Evolutionary conservation across 2,113 vertebrate species (phyloP), one percentile per base, ranked within the genome.

Genomic region (Falcunculus frontatus): DNA sequence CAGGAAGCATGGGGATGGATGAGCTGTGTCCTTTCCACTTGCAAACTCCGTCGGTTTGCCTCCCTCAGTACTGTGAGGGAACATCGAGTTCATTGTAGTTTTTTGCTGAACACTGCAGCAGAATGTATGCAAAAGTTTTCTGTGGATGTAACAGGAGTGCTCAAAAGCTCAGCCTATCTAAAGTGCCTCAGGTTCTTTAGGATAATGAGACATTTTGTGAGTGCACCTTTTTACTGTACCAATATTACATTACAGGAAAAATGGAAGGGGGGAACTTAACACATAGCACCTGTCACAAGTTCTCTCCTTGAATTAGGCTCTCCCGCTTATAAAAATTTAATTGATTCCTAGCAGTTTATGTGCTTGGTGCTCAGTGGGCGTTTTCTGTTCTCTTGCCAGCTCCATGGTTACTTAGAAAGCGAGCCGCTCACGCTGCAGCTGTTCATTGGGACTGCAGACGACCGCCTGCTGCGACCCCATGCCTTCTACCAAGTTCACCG

Each of bases 401-500:
- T 99, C 65, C 99, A 99, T 4, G 99, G 99, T 84, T 99, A 99
- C 98, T 97, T 99, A 97, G 99, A 99, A 95, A 99, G 97, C 5
- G 99, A 99, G 97, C 99, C 99, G 0, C 99, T 99, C 93, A 99
- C 98, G 13, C 98, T 99, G 78, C 99, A 99, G 99, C 98, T 99
- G 96, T 99, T 99, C 98, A 99, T 99, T 6, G 99, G 99, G 95
- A 99, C 99, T 4, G 99, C 99, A 62, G 99, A 99, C 56, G 99
- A 99, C 98, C 99, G 99, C 96, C 98, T 99, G 97, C 98, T 99
- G 97, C 97, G 99, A 89, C 99, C 99, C 30, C 99, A 99, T 82
- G 99, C 99, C 96, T 99, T 99, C 98, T 99, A 99, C 98, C 99
- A 99, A 98, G 99, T 99, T 67, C 99, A 99, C 93, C 98, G 99